Conservation (phyloP, 2,113 vertebrate species). For the Tamias sibiricus region DNA sequence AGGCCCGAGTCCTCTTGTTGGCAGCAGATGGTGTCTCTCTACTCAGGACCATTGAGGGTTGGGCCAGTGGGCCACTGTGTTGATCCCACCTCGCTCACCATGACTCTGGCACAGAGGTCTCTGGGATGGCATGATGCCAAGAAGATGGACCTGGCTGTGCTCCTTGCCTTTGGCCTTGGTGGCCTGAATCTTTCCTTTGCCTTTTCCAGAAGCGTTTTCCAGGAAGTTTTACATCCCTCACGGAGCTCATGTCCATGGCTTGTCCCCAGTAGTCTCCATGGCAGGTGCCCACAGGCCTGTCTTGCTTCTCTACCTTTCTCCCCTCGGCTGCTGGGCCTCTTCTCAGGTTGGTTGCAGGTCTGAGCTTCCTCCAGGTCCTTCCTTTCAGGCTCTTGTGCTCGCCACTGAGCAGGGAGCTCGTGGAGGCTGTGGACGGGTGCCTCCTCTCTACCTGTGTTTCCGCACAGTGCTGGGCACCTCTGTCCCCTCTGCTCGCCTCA, state of each 20-base stretch:
- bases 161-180: background rate
- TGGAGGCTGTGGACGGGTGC: background rate
- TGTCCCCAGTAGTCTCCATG: background rate
- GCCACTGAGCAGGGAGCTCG: background rate
- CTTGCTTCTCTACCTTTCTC: background rate
- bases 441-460: too few relatives aligned
- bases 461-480: background rate
- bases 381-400: background rate
- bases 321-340: background rate
- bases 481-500: background rate
- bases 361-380: background rate
- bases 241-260: background rate
- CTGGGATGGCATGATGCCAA: background rate
- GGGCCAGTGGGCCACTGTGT: background rate
- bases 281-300: background rate
- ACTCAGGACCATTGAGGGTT: background rate
- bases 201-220: background rate
- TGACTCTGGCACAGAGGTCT: background rate
- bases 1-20: background rate
- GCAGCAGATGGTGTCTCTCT: background rate
- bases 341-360: background rate
- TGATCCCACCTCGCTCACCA: background rate
- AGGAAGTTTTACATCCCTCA: background rate
- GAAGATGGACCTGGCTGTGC: background rate
- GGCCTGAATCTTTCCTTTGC: background rate